A percentile compares a stretch with the other conserved stretches of the same genome.
Conservation (phyloP, 2,888 invertebrate species). For the Encarsia formosa region DNA sequence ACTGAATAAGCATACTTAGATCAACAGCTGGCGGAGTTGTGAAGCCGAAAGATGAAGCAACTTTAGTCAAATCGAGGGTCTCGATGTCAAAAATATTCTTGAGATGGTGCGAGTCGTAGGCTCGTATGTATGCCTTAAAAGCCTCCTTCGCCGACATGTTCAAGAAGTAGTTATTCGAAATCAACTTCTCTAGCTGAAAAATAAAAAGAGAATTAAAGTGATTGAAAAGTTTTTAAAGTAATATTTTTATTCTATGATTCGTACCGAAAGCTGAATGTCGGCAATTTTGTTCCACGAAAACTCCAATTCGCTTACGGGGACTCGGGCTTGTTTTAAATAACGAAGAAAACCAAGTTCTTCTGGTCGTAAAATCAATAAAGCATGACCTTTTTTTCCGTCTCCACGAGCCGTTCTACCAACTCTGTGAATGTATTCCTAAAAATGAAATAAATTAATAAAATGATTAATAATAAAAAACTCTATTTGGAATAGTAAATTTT, state of each 20-base stretch:
- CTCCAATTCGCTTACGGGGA: constrained; percentile 94
- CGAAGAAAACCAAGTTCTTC: constrained; percentile 94
- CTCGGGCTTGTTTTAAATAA: constrained; percentile 88
- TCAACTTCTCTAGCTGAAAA: constrained; percentile 84
- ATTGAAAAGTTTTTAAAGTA: too few species aligned
- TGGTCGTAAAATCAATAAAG: constrained; percentile 85
- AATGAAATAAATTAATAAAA: constrained; percentile 24
- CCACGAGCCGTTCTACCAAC: constrained; percentile 97
- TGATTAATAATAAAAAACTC: too few species aligned
- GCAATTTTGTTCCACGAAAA: constrained; percentile 97
- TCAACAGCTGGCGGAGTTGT: constrained; percentile 92
- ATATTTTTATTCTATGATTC: too few species aligned
- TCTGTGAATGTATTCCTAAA: constrained; percentile 94
- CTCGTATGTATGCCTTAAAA: constrained; percentile 91
- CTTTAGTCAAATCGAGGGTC: constrained; percentile 82
- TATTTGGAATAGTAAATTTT: too few species aligned
- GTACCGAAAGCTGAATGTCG: constrained; percentile 91
- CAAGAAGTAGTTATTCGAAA: constrained; percentile 91
- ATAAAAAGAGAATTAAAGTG: too few species aligned
- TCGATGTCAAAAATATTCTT: constrained; percentile 92
- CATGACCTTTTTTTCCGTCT: constrained; percentile 88
- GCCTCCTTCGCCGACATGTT: constrained; percentile 95
- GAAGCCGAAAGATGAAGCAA: constrained; percentile 92
- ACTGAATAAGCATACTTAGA: constrained; percentile 65
- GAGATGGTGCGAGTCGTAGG: constrained; percentile 94